Evolutionary conservation across 2,888 invertebrate genomes (phyloP), one percentile per base, ranked within the genome.

Genomic region (Apamea crenata): DNA sequence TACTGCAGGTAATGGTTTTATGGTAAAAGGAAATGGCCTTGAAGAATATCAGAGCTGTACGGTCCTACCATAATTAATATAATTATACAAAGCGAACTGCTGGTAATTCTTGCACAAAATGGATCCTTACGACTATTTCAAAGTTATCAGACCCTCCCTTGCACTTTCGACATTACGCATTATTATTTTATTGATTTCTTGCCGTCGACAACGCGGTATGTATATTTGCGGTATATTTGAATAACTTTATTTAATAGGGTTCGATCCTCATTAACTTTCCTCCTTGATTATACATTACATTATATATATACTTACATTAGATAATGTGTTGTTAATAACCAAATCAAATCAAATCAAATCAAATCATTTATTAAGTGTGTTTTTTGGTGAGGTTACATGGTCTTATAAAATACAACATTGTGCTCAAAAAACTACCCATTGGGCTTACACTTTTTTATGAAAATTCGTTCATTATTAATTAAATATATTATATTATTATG

Each of bases 261-360:
- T 81, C 70, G 32, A 50, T 32, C 82, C 74, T 82, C 82, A 79
- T 82, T 79, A 74, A 63, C n/a, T n/a, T 79, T 61, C 16, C 50
- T 53, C 53, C 32, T 32, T 53, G 21, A 82, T 63, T 50, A n/a
- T n/a, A n/a, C n/a, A n/a, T n/a, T n/a, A n/a, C n/a, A n/a, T n/a
- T n/a, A n/a, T n/a, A n/a, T n/a, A n/a, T n/a, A n/a, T n/a, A n/a
- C n/a, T n/a, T n/a, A n/a, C n/a, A n/a, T n/a, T n/a, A n/a, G n/a
- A n/a, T n/a, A n/a, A n/a, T n/a, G 18, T 50, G 50, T n/a, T 40
- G 25, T 32, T n/a, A n/a, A n/a, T n/a, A n/a, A n/a, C n/a, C n/a
- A n/a, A n/a, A n/a, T n/a, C n/a, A n/a, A n/a, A n/a, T n/a, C n/a
- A n/a, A n/a, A n/a, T n/a, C n/a, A n/a, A n/a, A n/a, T n/a, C n/a